Evolutionary conservation across 2,888 invertebrate genomes (phyloP).

Genomic region (Ferdinandea cuprea): DNA sequence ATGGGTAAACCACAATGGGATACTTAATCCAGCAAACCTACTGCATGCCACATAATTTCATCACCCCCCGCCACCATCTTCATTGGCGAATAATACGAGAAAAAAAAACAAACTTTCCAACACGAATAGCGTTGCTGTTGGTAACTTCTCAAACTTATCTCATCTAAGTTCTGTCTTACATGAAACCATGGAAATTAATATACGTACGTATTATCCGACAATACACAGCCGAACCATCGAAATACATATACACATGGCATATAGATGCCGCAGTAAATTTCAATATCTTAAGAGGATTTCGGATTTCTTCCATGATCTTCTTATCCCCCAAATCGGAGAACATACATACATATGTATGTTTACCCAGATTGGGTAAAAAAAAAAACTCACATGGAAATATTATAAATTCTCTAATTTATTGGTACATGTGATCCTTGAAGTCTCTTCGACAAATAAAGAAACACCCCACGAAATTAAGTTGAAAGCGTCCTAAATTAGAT

Average conservation of each 20-base stretch:
- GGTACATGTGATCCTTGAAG: constrained; percentile 57
- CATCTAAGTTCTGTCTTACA: constrained; percentile 66
- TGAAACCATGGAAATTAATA: constrained; percentile 67
- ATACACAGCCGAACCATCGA: not conserved
- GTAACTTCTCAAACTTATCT: constrained; percentile 68
- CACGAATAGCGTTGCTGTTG: constrained; percentile 34
- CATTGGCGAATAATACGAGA: not conserved
- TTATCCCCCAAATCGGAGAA: not conserved
- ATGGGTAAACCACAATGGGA: constrained; percentile 57
- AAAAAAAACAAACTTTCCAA: constrained; percentile 1
- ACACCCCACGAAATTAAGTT: constrained; percentile 19
- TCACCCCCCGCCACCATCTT: not conserved
- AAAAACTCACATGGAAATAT: constrained; percentile 51
- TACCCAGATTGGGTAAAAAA: not conserved
- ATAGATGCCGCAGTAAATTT: constrained; percentile 43
- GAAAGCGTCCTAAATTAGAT: constrained; percentile 63
- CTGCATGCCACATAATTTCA: constrained; percentile 50
- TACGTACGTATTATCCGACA: constrained; percentile 31
- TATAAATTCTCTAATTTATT: constrained; percentile 62
- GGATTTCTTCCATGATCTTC: constrained; percentile 28
- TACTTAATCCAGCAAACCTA: constrained; percentile 47
- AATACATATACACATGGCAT: not conserved
- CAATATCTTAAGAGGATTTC: constrained; percentile 52
- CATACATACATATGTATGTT: not conserved
- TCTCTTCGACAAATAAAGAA: constrained; percentile 37